phyloP scores from a whole-genome alignment of 2,113 vertebrate genomes.

The Pleuronectes platessa region DNA sequence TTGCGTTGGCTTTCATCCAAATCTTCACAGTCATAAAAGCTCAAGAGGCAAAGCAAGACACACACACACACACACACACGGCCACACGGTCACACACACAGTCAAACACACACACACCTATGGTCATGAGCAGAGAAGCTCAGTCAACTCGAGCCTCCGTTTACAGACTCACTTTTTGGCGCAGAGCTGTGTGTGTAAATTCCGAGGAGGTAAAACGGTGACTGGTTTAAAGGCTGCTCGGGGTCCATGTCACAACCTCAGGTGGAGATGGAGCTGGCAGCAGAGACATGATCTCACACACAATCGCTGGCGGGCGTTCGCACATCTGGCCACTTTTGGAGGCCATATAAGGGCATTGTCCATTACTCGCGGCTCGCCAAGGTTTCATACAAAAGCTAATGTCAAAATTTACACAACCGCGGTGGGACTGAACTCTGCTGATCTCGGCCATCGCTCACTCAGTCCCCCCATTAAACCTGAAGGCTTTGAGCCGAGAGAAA shows the following conservation, averaged over 20 bases:
- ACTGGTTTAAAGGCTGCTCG: slow-evolving; percentile 50
- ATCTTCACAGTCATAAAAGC: slow-evolving; percentile 54
- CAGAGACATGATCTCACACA: slow-evolving; percentile 20
- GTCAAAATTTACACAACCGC: slow-evolving; percentile 54
- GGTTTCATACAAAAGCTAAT: slow-evolving; percentile 60
- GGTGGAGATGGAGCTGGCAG: slow-evolving; percentile 43
- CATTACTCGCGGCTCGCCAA: slow-evolving; percentile 51
- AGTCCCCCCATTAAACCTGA: slow-evolving; percentile 35
- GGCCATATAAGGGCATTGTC: slow-evolving; percentile 69
- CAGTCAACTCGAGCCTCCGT: slow-evolving; percentile 23
- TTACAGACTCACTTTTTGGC: slow-evolving; percentile 37
- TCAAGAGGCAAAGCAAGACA: slow-evolving; percentile 20
- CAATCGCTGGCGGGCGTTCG: not conserved
- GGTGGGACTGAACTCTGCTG: slow-evolving; percentile 25
- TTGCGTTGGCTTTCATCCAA: slow-evolving; percentile 66
- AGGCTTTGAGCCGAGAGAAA: slow-evolving; percentile 22
- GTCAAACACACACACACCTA: slow-evolving; percentile 22
- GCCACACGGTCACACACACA: not conserved
- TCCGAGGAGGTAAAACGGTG: slow-evolving; percentile 45
- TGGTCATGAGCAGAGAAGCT: slow-evolving; percentile 39
- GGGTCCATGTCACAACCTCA: slow-evolving; percentile 46
- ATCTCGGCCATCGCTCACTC: slow-evolving; percentile 40
- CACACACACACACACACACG: not conserved
- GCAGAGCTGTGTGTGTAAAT: slow-evolving; percentile 43
- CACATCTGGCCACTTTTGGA: slow-evolving; percentile 31